These are phyloP conservation scores for Netelia virgata DNA, from an alignment of 2,888 invertebrate genomes.

Conservation along the genomic window DNA sequence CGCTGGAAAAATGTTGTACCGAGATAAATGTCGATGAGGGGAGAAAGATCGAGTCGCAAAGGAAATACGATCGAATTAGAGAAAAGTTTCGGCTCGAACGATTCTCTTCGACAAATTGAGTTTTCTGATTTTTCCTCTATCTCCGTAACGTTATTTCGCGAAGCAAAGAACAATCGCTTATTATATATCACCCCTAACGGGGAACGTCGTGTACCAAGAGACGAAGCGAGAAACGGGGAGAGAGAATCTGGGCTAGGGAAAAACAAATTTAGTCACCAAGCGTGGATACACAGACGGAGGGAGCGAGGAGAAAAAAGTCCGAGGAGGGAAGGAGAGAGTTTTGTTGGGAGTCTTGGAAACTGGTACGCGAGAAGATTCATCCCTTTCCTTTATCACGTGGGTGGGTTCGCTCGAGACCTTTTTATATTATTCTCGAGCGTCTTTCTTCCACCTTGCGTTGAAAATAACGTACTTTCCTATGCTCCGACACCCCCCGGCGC, in stretches of 20 bases:
- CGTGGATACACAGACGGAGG: slow-evolving; percentile 12
- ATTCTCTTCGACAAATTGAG: background rate
- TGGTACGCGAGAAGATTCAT: slow-evolving; percentile 39
- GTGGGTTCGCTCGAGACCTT: slow-evolving; percentile 53
- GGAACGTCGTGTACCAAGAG: slow-evolving; percentile 1
- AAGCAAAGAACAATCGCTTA: slow-evolving; percentile 11
- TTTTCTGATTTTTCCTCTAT: background rate
- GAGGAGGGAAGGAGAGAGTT: slow-evolving; percentile 14
- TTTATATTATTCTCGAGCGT: slow-evolving; percentile 55
- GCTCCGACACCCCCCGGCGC: slow-evolving; percentile 29
- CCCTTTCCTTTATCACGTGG: slow-evolving; percentile 53
- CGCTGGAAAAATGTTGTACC: no score
- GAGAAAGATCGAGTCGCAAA: no score
- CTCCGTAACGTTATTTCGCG: background rate
- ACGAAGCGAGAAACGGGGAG: background rate
- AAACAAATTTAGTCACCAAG: slow-evolving; percentile 33
- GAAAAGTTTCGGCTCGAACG: no score
- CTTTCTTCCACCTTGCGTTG: slow-evolving; percentile 41
- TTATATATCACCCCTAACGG: background rate
- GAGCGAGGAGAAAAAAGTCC: slow-evolving; percentile 22
- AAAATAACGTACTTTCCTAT: slow-evolving; percentile 52
- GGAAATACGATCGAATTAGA: no score
- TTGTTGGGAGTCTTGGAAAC: slow-evolving; percentile 39
- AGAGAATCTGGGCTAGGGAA: slow-evolving; percentile 34
- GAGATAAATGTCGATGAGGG: no score